Percentiles rank a stretch among this genome's conserved stretches.
Evolutionary conservation across 2,797 vertebrate species (phyloP).

Genomic region (Oceanodroma leucorhoa): DNA sequence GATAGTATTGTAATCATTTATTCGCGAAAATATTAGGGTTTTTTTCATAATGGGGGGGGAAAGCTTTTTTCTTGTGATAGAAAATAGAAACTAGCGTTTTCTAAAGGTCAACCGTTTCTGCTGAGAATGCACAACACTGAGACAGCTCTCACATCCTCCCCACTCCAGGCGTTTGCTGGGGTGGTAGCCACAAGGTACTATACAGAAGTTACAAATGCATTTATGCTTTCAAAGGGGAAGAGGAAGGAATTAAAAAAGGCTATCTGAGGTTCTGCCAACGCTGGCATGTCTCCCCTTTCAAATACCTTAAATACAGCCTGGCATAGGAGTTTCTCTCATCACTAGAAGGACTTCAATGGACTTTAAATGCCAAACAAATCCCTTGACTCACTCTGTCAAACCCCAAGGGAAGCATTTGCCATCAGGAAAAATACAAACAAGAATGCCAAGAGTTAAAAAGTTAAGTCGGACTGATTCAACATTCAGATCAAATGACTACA

Average conservation of each 20-base stretch:
- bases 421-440: neutral
- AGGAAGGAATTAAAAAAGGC: neutral
- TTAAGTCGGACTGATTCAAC: neutral
- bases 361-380: constrained; percentile 27
- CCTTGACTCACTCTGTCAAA: neutral
- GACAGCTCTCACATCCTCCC: neutral
- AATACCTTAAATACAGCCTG: constrained; percentile 19
- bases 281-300: neutral
- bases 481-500: neutral
- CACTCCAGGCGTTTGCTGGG: neutral
- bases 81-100: neutral
- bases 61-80: neutral
- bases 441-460: constrained; percentile 35
- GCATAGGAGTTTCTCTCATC: neutral
- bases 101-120: neutral
- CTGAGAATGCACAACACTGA: neutral
- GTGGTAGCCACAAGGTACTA: neutral
- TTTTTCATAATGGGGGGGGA: neutral
- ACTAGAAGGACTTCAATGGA: neutral
- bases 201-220: neutral
- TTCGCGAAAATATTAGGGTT: neutral
- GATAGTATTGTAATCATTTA: neutral
- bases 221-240: neutral
- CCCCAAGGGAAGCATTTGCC: constrained; percentile 6
- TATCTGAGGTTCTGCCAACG: neutral